phyloP scores from a whole-genome alignment of 2,888 invertebrate species.

The Allolobophora icterica region DNA sequence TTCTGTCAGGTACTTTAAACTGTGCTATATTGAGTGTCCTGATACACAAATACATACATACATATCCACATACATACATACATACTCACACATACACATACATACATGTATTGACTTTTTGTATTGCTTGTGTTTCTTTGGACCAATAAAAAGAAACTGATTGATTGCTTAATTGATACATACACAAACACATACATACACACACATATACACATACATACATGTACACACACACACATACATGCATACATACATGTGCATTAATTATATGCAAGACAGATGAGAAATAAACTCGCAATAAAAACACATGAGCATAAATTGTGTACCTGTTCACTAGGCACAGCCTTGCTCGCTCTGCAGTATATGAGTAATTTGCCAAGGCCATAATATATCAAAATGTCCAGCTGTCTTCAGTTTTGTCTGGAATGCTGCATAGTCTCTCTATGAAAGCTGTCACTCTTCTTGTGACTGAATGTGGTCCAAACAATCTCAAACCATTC shows the following conservation, averaged over 20 bases:
- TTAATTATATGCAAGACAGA: background rate
- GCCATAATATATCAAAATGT: background rate
- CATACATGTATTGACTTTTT: too few relatives aligned
- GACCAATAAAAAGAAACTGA: too few relatives aligned
- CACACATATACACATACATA: background rate
- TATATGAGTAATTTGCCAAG: background rate
- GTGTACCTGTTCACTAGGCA: background rate
- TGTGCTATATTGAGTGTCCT: background rate
- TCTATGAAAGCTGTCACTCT: background rate
- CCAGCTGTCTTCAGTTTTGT: background rate
- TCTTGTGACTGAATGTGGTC: background rate
- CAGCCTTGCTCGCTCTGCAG: background rate
- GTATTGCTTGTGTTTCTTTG: too few relatives aligned
- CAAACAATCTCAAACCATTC: background rate
- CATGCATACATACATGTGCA: background rate
- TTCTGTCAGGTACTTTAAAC: too few relatives aligned
- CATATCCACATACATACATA: background rate
- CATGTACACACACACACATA: slow-evolving; percentile 21
- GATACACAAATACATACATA: too few relatives aligned
- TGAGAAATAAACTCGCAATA: background rate
- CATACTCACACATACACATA: background rate
- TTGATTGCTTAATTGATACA: too few relatives aligned
- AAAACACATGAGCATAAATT: background rate
- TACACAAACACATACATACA: too few relatives aligned
- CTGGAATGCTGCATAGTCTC: background rate